Conservation (phyloP, 2,113 vertebrate species). For the Albula glossodonta region DNA sequence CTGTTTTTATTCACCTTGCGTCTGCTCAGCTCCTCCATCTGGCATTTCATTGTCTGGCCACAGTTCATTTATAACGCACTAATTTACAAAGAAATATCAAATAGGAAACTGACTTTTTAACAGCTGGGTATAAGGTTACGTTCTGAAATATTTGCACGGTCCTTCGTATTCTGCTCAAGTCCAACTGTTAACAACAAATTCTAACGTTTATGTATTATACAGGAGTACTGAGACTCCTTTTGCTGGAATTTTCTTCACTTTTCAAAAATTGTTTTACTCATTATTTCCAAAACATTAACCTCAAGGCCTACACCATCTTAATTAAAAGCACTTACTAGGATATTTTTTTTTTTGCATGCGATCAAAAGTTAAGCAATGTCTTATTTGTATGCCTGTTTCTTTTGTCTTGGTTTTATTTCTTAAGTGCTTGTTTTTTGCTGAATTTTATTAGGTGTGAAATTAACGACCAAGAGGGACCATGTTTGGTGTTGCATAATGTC, state of each 20-base stretch:
- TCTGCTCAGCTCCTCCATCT: not conserved
- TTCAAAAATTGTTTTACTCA: not conserved
- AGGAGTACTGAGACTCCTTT: too few relatives aligned
- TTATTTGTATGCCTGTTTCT: not conserved
- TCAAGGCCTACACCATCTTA: slow-evolving; percentile 18
- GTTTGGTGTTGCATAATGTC: slow-evolving; percentile 17
- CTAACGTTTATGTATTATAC: too few relatives aligned
- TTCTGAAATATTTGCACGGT: not conserved
- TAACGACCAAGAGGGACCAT: slow-evolving; percentile 11
- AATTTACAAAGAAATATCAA: not conserved
- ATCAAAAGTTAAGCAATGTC: slow-evolving; percentile 11
- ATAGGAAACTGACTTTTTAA: too few relatives aligned
- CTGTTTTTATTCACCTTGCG: not conserved
- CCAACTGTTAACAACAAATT: too few relatives aligned
- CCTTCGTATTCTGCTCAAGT: too few relatives aligned
- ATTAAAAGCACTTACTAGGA: slow-evolving; percentile 2
- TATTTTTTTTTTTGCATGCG: slow-evolving; percentile 22
- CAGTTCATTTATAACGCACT: not conserved
- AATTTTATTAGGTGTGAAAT: slow-evolving; percentile 37
- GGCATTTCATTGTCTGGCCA: slow-evolving; percentile 12
- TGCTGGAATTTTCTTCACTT: too few relatives aligned
- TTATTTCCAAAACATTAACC: slow-evolving; percentile 25
- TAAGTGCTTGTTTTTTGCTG: slow-evolving; percentile 5
- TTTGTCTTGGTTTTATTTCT: not conserved
- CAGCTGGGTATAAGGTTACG: not conserved